Percentiles rank a stretch among this genome's conserved stretches.
Conservation (phyloP, 1,140 invertebrate species). For the Papilio glaucus region DNA sequence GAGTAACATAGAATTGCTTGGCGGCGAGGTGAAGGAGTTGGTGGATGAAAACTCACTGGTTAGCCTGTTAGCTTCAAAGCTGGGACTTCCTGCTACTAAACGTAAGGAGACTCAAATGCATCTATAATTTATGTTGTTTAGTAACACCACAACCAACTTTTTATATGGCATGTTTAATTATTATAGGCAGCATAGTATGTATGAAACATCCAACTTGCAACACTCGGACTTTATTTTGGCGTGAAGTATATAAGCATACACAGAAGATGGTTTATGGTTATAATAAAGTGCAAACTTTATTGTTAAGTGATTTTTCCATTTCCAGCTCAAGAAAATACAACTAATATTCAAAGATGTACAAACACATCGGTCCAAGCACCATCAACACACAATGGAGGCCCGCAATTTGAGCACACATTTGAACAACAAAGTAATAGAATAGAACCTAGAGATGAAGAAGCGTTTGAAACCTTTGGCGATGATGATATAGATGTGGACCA, state of each 20-base stretch:
- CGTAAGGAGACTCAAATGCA: constrained; percentile 43
- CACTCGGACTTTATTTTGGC: too few relatives aligned
- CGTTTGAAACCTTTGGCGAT: constrained; percentile 49
- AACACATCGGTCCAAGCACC: constrained; percentile 47
- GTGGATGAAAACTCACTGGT: constrained; percentile 57
- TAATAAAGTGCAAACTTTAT: constrained; percentile 14
- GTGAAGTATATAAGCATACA: too few relatives aligned
- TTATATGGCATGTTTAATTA: too few relatives aligned
- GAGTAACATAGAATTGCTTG: constrained; percentile 86
- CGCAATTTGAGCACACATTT: constrained; percentile 32
- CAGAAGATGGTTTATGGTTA: too few relatives aligned
- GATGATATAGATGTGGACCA: constrained; percentile 69
- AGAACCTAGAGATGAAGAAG: constrained; percentile 44
- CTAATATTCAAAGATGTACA: constrained; percentile 40
- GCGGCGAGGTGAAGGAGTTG: constrained; percentile 88
- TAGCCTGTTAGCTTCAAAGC: constrained; percentile 55
- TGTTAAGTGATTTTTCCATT: constrained; percentile 18
- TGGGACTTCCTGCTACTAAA: constrained; percentile 58
- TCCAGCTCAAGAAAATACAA: constrained; percentile 49
- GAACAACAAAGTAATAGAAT: constrained; percentile 29
- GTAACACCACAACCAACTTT: too few relatives aligned
- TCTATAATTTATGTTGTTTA: not conserved
- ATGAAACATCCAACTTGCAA: too few relatives aligned
- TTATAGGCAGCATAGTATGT: too few relatives aligned
- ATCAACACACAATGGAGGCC: constrained; percentile 47